A percentile compares a stretch with the other conserved stretches of the same genome.
Conservation (phyloP, 2,797 vertebrate species). For the Antrozous pallidus region DNA sequence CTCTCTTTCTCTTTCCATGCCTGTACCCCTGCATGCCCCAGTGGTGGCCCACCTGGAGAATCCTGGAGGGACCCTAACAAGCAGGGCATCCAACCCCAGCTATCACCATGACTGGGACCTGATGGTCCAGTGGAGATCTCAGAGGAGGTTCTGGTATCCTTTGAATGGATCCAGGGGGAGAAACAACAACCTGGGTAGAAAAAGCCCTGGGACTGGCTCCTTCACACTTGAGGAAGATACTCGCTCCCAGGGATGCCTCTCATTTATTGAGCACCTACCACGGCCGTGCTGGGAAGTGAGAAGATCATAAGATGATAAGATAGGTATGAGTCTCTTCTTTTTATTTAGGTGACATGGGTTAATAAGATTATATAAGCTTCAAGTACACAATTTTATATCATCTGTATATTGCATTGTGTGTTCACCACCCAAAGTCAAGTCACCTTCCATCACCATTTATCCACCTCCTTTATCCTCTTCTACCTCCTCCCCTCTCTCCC, state of each 20-base stretch:
- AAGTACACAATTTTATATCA: background rate
- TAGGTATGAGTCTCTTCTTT: background rate
- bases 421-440: background rate
- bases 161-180: background rate
- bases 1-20: background rate
- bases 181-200: background rate
- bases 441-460: background rate
- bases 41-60: background rate
- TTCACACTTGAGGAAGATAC: background rate
- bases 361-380: background rate
- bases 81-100: background rate
- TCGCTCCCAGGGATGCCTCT: accelerated
- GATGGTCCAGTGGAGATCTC: background rate
- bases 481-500: background rate
- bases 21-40: accelerated
- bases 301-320: background rate
- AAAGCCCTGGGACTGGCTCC: background rate
- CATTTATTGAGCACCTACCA: accelerated
- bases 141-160: background rate
- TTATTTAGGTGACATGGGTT: background rate
- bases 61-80: background rate
- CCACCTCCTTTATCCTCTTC: background rate
- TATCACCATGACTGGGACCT: background rate
- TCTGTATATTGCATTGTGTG: background rate
- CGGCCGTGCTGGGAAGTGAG: background rate